Base-by-base conservation (phyloP, 2,888 invertebrate species). In the Torymus auratus region DNA sequence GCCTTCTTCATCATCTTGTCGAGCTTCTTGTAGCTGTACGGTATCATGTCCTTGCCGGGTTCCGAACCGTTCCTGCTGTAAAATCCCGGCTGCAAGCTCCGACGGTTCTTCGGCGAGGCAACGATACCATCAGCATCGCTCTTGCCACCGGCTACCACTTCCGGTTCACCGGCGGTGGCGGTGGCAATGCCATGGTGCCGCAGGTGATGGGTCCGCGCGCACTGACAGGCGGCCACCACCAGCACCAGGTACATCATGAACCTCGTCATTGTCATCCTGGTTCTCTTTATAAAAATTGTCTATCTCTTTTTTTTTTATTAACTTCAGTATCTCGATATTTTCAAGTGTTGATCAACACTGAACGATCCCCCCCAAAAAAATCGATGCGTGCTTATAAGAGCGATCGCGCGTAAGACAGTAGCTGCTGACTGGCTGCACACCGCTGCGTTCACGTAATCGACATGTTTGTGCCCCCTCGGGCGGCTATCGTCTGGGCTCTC, bases 1-100 rank as follows among this genome's bases (percentile, higher is more conserved):
- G 90, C 91, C 75, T 90, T 89, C 78, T 89, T 87, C 83, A 91
- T 67, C 90, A 91, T 91, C 75, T 88, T 88, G 67, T 90, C 88
- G 55, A 89, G 83, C 70, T 87, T 86, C 69, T 84, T 85, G 28
- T 86, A 83, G 68, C 88, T 89, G 79, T 88, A 88, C 0, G 88
- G 88, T 2, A 87, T 62, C 12, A 70, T 60, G 12, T 85, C 84
- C 10, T 81, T 71, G 60, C 82, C 71, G 50, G 65, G 2, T 7
- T 78, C 84, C 15, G 83, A 80, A 5, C 65, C 76, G 13, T 85
- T 82, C 5, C 78, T 81, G 20, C 71, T 71, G 52, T 73, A 71
- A 60, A 80, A 61, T 12, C 65, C 78, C 50, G 73, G 73, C 73
- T 64, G 83, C 69, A 77, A 52, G 53, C 78, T 81, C 17, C 60